Percentiles rank a stretch among this genome's conserved stretches.
phyloP scores from a whole-genome alignment of 2,113 vertebrate species.

The Chaetops frenatus region DNA sequence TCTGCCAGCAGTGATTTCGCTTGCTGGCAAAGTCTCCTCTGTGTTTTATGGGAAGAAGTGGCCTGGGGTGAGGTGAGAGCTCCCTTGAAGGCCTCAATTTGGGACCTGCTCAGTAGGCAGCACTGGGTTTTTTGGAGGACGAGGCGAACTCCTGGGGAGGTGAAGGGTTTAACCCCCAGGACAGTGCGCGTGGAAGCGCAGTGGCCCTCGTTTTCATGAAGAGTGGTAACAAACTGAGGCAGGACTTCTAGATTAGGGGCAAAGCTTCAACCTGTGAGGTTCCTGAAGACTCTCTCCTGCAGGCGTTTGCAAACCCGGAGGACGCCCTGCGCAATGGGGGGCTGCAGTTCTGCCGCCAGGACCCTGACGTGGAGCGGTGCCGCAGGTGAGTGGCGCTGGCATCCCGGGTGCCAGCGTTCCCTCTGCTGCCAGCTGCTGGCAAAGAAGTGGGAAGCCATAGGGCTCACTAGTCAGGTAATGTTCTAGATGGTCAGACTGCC shows the following conservation, averaged over 20 bases:
- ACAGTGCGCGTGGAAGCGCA: fast-evolving
- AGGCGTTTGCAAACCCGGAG: slow-evolving; percentile 94
- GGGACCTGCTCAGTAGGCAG: background rate
- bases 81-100: background rate
- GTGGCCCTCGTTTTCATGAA: background rate
- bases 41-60: background rate
- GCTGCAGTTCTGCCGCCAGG: slow-evolving; percentile 73
- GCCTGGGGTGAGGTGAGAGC: background rate
- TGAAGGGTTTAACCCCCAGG: background rate
- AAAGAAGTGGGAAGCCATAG: background rate
- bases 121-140: background rate
- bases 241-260: background rate
- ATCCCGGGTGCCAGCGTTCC: background rate
- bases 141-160: background rate
- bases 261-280: background rate
- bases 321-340: slow-evolving; percentile 88
- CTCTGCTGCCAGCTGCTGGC: background rate
- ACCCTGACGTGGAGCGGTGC: slow-evolving; percentile 86
- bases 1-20: background rate
- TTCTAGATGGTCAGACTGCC: background rate
- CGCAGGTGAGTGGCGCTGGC: slow-evolving; percentile 62
- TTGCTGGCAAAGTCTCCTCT: background rate
- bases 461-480: background rate
- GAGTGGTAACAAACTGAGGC: background rate
- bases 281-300: background rate